phyloP scores from a whole-genome alignment of 2,113 vertebrate species.

The Paradoxurus hermaphroditus region DNA sequence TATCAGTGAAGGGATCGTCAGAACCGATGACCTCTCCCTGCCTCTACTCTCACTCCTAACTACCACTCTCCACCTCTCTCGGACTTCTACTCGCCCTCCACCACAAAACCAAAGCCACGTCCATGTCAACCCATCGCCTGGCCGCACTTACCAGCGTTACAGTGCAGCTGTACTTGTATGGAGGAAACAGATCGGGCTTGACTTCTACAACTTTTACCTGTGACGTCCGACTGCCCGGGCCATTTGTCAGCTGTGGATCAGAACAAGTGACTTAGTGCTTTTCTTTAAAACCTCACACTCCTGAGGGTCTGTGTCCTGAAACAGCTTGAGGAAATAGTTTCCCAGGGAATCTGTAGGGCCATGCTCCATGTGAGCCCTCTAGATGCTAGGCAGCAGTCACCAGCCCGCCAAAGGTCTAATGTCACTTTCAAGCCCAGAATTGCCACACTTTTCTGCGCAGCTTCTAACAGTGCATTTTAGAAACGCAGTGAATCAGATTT shows the following conservation, averaged over 20 bases:
- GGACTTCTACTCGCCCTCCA: not conserved
- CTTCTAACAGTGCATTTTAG: not conserved
- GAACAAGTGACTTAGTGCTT: constrained; percentile 51
- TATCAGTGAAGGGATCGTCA: not conserved
- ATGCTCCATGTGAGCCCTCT: not conserved
- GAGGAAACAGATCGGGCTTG: constrained; percentile 83
- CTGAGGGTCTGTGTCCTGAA: not conserved
- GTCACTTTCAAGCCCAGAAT: not conserved
- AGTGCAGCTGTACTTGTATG: constrained; percentile 87
- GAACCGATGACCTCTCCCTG: not conserved
- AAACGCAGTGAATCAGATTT: not conserved
- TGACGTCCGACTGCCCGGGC: constrained; percentile 69
- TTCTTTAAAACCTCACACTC: not conserved
- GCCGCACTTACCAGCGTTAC: constrained; percentile 82
- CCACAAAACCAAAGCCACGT: not conserved
- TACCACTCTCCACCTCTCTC: not conserved
- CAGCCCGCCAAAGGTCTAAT: not conserved
- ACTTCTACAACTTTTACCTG: constrained; percentile 85
- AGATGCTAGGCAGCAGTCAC: not conserved
- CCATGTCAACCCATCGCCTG: not conserved
- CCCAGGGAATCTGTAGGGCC: not conserved
- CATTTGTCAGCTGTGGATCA: constrained; percentile 74
- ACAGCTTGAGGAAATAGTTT: not conserved
- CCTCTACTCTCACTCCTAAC: not conserved
- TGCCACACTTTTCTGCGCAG: not conserved